Conservation (phyloP, 2,888 invertebrate genomes). For the Corythucha ciliata region DNA sequence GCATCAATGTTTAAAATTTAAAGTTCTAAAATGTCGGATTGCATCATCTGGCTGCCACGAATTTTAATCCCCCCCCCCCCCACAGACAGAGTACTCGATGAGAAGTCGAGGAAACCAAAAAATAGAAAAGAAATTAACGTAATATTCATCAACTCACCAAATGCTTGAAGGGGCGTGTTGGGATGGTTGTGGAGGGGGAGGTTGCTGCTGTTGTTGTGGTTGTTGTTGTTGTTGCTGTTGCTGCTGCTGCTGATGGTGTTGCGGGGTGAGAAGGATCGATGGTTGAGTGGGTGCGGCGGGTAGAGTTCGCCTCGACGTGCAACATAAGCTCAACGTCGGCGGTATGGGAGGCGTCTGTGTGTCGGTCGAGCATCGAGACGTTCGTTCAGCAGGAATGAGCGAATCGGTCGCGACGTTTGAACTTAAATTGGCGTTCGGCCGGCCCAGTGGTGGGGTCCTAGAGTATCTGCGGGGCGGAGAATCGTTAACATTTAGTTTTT, state of each 20-base stretch:
- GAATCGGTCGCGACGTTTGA: slow-evolving; percentile 2
- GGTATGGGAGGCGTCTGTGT: slow-evolving; percentile 20
- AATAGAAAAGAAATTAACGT: too few species aligned
- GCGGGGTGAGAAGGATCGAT: slow-evolving; percentile 20
- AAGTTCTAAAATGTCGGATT: too few species aligned
- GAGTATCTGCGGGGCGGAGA: slow-evolving; percentile 25
- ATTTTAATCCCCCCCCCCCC: too few species aligned
- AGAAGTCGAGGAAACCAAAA: too few species aligned
- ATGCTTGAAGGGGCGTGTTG: slow-evolving; percentile 17
- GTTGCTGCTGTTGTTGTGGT: slow-evolving; percentile 9
- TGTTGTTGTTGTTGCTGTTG: slow-evolving; percentile 23
- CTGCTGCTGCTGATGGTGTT: slow-evolving; percentile 18
- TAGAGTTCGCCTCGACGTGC: slow-evolving; percentile 22
- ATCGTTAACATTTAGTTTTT: too few species aligned
- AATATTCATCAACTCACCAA: slow-evolving; percentile 17
- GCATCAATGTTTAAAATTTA: too few species aligned
- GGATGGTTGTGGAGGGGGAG: neutral
- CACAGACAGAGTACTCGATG: too few species aligned
- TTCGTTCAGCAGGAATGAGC: slow-evolving; percentile 7
- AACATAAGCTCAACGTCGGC: slow-evolving; percentile 23
- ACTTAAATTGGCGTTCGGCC: slow-evolving; percentile 16
- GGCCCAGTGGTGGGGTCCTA: slow-evolving; percentile 25
- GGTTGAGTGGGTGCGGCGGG: slow-evolving; percentile 22
- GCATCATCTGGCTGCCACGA: too few species aligned
- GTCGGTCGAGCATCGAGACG: slow-evolving; percentile 12